phyloP scores from a whole-genome alignment of 2,113 vertebrate genomes.

The Alethe castanea region DNA sequence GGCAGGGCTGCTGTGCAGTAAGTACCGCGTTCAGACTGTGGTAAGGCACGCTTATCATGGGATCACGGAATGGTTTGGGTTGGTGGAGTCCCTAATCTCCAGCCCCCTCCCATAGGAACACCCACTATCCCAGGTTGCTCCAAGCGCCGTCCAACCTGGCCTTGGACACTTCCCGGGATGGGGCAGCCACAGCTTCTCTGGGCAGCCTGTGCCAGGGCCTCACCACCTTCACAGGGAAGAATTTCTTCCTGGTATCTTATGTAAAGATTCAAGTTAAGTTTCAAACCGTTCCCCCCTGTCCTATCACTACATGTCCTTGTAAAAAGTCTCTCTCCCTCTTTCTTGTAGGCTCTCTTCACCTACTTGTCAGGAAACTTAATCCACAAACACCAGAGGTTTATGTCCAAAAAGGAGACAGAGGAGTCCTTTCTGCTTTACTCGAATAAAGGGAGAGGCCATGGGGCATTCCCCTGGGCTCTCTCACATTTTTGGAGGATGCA shows the following conservation, averaged over 20 bases:
- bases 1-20: slow-evolving; percentile 86
- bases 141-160: background rate
- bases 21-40: slow-evolving; percentile 32
- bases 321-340: background rate
- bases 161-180: background rate
- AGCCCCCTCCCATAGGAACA: background rate
- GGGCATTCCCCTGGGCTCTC: no score
- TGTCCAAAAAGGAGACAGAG: no score
- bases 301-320: background rate
- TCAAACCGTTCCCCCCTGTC: background rate
- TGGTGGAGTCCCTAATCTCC: background rate
- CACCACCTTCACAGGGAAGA: background rate
- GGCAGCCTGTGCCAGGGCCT: background rate
- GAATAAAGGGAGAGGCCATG: no score
- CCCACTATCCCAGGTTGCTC: background rate
- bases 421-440: no score
- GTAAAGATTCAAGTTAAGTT: background rate
- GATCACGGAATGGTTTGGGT: background rate
- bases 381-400: no score
- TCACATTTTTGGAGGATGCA: no score
- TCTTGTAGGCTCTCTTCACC: background rate
- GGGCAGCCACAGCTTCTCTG: background rate
- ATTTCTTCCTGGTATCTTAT: background rate
- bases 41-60: fast-evolving
- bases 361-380: no score